Conservation (phyloP, 2,113 vertebrate species). For the Vidua macroura region DNA sequence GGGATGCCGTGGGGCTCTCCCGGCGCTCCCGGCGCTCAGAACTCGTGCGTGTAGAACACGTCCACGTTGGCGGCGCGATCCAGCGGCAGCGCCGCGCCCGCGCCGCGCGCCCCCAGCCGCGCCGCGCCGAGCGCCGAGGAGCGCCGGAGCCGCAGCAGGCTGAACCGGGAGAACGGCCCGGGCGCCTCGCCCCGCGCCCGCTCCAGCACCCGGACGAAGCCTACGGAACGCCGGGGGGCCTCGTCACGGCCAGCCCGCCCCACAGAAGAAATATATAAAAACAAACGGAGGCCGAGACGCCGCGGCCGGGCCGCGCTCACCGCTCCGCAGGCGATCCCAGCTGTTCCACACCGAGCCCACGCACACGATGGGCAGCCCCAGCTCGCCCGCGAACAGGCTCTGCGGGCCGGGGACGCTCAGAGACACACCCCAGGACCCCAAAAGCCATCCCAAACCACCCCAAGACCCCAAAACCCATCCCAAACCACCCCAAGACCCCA, state of each 20-base stretch:
- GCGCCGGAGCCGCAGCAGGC: conserved; percentile 78
- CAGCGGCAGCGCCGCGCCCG: conserved; percentile 71
- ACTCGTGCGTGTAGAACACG: conserved; percentile 74
- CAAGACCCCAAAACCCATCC: too few relatives aligned
- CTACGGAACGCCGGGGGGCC: too few relatives aligned
- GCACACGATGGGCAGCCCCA: conserved; percentile 89
- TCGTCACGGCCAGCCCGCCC: too few relatives aligned
- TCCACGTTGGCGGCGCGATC: conserved; percentile 73
- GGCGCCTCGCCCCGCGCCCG: not conserved
- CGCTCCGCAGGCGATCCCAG: conserved; percentile 81
- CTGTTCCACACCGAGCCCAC: conserved; percentile 94
- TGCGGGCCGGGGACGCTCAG: not conserved
- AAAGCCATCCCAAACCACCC: too few relatives aligned
- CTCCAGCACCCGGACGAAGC: conserved; percentile 76
- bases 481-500: too few relatives aligned
- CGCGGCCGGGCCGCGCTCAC: not conserved
- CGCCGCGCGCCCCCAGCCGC: conserved; percentile 77
- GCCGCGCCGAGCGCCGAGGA: conserved; percentile 87
- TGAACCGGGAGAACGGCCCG: conserved; percentile 78
- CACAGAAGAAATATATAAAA: too few relatives aligned
- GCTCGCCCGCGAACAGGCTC: conserved; percentile 76
- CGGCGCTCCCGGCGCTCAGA: not conserved
- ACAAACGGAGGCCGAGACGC: too few relatives aligned
- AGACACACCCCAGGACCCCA: too few relatives aligned
- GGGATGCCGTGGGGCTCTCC: too few relatives aligned